A percentile compares a stretch with the other conserved stretches of the same genome.
These are phyloP conservation scores for Malaclemys terrapin DNA, from an alignment of 2,113 vertebrate species.

Conservation along the genomic window DNA sequence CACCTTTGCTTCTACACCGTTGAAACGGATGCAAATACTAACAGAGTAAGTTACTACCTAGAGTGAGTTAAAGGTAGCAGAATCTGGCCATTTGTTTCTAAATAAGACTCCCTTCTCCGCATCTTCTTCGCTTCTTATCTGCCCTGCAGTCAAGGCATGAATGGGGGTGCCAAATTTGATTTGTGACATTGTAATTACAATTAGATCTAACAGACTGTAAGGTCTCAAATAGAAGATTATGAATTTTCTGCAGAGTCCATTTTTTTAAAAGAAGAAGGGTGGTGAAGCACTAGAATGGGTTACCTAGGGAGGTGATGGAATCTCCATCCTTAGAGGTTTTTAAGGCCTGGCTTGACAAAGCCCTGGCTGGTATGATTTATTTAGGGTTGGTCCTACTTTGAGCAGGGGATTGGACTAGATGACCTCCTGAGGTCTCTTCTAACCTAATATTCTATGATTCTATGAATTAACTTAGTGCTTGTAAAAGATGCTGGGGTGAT, in stretches of 20 bases:
- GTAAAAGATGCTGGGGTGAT: rapidly evolving
- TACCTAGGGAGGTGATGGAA: no score
- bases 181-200: not conserved
- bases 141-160: not conserved
- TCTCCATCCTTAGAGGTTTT: no score
- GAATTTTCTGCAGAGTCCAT: not conserved
- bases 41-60: not conserved
- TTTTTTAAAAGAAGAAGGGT: not conserved
- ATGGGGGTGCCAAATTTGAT: not conserved
- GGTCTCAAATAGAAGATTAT: not conserved
- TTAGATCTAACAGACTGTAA: not conserved
- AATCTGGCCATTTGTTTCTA: not conserved
- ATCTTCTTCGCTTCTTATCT: not conserved
- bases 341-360: no score
- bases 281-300: no score
- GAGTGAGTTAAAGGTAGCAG: not conserved
- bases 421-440: no score
- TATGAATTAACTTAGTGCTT: not conserved
- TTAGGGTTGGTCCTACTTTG: no score
- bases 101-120: not conserved
- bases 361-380: no score
- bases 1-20: not conserved
- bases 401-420: no score
- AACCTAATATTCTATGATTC: no score
- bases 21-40: not conserved